Evolutionary conservation across 2,113 vertebrate species (phyloP), one percentile per base, ranked within the genome.

Genomic region (Peucedramus taeniatus): DNA sequence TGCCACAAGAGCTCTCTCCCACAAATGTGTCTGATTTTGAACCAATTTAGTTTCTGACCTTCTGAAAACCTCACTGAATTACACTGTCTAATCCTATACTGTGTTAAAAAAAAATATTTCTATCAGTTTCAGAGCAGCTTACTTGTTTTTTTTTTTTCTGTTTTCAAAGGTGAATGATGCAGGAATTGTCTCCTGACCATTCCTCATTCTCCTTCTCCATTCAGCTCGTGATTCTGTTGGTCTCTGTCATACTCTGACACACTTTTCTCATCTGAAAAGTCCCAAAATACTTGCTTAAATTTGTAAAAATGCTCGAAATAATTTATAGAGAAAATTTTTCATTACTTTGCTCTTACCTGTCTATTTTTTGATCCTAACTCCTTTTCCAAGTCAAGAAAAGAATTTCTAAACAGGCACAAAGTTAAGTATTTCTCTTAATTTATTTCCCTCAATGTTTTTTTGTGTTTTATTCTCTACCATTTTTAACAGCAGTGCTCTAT

Each of bases 401-500:
- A 22, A 51, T 54, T 54, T 72, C 27, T 81, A 5, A 13, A 14
- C 3, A 47, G 35, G 6, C 21, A 50, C 6, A 72, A 59, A 56
- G 8, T 20, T 9, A 37, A 39, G 4, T 45, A 9, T 23, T 60
- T 23, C 5, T 44, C 44, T 63, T 59, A 9, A 23, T 2, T 50
- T 57, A 30, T 77, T 54, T 17, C 4, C 14, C 16, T 51, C 75
- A 66, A 53, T 35, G 0, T 16, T 18, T 60, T 56, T 87, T n/a
- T 1, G 0, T 64, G 10, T 5, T 87, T 64, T 64, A 37, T n/a
- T 76, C 15, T 60, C 31, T 57, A 7, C 3, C 10, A 2, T 17
- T 64, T 78, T 68, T 37, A 69, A 45, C 14, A 54, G 5, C 8
- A 69, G 14, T 33, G 20, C 4, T 85, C 13, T 87, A 9, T 64